Base-by-base conservation (phyloP, 2,888 invertebrate species). In the Lacanobia wlatinum region DNA sequence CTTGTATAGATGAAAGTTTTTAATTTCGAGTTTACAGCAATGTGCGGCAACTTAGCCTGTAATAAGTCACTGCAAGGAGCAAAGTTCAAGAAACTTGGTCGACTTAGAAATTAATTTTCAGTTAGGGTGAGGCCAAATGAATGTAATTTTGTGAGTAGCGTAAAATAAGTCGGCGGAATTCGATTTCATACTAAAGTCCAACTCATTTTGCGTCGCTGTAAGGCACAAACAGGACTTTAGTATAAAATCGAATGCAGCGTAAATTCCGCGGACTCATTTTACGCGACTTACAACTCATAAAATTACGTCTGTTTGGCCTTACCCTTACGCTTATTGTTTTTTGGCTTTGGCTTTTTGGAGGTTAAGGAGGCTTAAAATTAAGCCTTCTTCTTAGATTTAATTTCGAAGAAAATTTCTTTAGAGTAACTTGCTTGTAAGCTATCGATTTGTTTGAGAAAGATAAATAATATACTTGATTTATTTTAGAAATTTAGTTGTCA, bases 1-100 rank as follows among this genome's bases (percentile, higher is more conserved):
- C 46, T 56, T 68, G 28, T 28, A 18, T 53, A n/a, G 16, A 46
- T 46, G 63, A 52, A 63, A 77, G 18, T 77, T 67, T 77, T 73
- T 78, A 60, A 77, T 73, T 69, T 61, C 1, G 14, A 75, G 56
- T 50, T 73, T 34, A 14, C 14, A 38, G 55, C 46, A 56, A 40
- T 40, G 50, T 61, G 68, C 67, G 55, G 67, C 38, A 64, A 77
- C 63, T 78, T 68, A 34, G 43, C 28, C 55, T n/a, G 14, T 63
- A 38, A 55, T 38, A 50, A 34, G 59, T 50, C 62, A 50, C 28
- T 52, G n/a, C 50, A 21, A 28, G 28, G 5, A 21, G 12, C 23
- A 16, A 59, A 73, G 53, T 61, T 73, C 40, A 43, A 23, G 55
- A 12, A 55, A 63, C 53, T 46, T 28, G 12, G 7, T 7, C 9